Evolutionary conservation across 2,888 invertebrate species (phyloP), one percentile per base, ranked within the genome.

Genomic region (Lasius fuliginosus): DNA sequence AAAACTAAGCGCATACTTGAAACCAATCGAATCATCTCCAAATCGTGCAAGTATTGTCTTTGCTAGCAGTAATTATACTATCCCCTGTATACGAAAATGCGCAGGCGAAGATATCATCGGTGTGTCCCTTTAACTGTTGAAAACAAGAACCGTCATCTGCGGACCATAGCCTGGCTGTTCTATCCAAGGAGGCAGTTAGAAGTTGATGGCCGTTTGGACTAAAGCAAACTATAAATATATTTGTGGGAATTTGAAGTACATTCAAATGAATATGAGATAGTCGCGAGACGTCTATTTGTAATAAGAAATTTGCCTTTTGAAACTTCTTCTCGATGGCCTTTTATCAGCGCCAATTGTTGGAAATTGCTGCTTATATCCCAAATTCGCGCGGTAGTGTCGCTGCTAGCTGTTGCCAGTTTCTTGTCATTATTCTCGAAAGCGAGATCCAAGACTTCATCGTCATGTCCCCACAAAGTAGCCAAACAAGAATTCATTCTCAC

Each of bases 91-190:
- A 98, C 53, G 97, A 98, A 94, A 97, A 98, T 1, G 97, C 97
- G 91, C 97, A 97, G n/a, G 97, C 97, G 95, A 98, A 98, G 64
- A 98, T 97, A 93, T 98, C 98, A 9, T 97, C 97, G 27, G 96
- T 96, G 91, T 98, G 98, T 0, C 97, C 98, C 12, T 96, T 96
- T 5, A 98, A 95, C 15, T 97, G 96, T 95, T 98, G 98, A 42
- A 96, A 95, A 90, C 97, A 97, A 86, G 96, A 75, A 0, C 97
- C 97, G 8, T 96, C 96, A 62, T 95, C 95, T 0, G 96, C 94
- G 90, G 97, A 96, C 98, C 98, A 98, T 6, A 98, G 94, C 49
- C 97, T 95, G 0, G 97, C 97, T 12, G 97, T 97, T 85, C 96
- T 96, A 93, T 98, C 98, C 5, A 97, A 96, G 4, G 98, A 98